Evolutionary conservation across 2,888 invertebrate species (phyloP).

Genomic region (Neoascia interrupta): DNA sequence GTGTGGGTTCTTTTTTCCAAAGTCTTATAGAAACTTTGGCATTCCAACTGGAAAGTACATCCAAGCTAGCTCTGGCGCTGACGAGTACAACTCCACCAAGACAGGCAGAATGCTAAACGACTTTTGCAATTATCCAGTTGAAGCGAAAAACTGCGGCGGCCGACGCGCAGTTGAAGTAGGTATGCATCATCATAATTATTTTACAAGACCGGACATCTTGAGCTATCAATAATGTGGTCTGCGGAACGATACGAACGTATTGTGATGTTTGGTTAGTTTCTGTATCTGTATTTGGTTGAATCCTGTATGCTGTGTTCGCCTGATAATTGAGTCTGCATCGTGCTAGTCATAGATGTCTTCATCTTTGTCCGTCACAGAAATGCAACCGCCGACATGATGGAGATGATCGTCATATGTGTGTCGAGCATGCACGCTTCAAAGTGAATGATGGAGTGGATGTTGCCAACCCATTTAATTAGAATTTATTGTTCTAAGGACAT

Average conservation of each 20-base stretch:
- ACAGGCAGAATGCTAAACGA: conserved; percentile 64
- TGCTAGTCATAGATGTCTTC: conserved; percentile 64
- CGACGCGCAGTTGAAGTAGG: conserved; percentile 28
- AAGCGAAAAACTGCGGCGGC: conserved; percentile 25
- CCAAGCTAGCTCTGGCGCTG: conserved; percentile 18
- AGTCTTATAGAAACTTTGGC: conserved; percentile 55
- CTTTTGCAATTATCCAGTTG: conserved; percentile 69
- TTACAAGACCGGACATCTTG: conserved; percentile 69
- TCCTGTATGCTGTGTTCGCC: conserved; percentile 48
- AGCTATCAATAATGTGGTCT: conserved; percentile 68
- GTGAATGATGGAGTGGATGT: conserved; percentile 53
- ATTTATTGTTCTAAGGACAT: conserved; percentile 61
- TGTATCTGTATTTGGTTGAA: conserved; percentile 20
- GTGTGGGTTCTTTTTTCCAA: conserved; percentile 9
- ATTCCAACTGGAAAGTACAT: conserved; percentile 51
- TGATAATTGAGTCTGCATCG: conserved; percentile 66
- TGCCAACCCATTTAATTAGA: conserved; percentile 65
- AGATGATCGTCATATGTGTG: conserved; percentile 40
- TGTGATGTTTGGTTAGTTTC: conserved; percentile 63
- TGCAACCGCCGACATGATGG: conserved; percentile 16
- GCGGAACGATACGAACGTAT: conserved; percentile 46
- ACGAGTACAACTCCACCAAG: conserved; percentile 27
- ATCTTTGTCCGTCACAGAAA: no score
- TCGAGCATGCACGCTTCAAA: conserved; percentile 23
- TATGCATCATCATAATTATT: conserved; percentile 69